A percentile compares a stretch with the other conserved stretches of the same genome.
Evolutionary conservation across 2,797 vertebrate species (phyloP).

Genomic region (Sebastolobus alascanus): DNA sequence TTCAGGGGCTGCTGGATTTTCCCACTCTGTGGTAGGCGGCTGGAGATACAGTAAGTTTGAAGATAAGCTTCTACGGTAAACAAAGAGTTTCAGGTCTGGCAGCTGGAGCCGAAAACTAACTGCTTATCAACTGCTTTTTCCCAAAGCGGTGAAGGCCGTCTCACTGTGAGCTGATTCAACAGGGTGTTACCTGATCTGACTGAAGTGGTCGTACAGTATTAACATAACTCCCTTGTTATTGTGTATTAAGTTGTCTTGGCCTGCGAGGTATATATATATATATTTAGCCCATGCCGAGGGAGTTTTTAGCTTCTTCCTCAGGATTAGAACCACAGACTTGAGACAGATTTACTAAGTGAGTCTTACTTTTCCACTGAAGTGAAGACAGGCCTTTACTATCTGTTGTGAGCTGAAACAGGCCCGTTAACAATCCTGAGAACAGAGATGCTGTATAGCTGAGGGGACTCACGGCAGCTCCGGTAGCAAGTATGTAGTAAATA

Average conservation of each 20-base stretch:
- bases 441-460: neutral
- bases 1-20: slow-evolving; percentile 36
- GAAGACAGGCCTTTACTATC: slow-evolving; percentile 37
- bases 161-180: slow-evolving; percentile 28
- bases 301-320: slow-evolving; percentile 68
- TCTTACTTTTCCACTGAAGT: slow-evolving; percentile 58
- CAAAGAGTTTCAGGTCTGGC: slow-evolving; percentile 50
- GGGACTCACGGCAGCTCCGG: slow-evolving; percentile 34
- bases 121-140: slow-evolving; percentile 54
- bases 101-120: slow-evolving; percentile 42
- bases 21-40: slow-evolving; percentile 28
- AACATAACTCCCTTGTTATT: slow-evolving; percentile 47
- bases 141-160: slow-evolving; percentile 34
- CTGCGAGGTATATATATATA: slow-evolving; percentile 30
- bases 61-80: slow-evolving; percentile 60
- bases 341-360: slow-evolving; percentile 62
- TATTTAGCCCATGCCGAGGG: slow-evolving; percentile 35
- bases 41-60: slow-evolving; percentile 40
- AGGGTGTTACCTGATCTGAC: slow-evolving; percentile 41
- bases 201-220: slow-evolving; percentile 20
- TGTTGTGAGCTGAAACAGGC: slow-evolving; percentile 42
- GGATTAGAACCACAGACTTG: slow-evolving; percentile 72
- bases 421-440: slow-evolving; percentile 37
- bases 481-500: slow-evolving; percentile 71
- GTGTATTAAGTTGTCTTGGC: slow-evolving; percentile 50